These are phyloP conservation scores for Cacajao melanocephalus DNA, from an alignment of 2,797 vertebrate species.

Conservation along the genomic window DNA sequence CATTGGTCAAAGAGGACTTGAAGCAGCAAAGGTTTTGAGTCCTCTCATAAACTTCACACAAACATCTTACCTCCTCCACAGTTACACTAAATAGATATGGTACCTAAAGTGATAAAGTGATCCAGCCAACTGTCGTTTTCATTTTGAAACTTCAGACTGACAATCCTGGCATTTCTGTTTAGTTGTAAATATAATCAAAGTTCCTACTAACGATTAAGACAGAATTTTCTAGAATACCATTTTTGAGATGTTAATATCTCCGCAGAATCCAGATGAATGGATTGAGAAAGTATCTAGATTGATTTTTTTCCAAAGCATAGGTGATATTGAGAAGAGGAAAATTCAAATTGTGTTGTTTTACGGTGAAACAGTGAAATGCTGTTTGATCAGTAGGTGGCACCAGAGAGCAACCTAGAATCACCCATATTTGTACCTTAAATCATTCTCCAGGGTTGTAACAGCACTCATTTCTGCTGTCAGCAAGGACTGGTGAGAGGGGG, in stretches of 20 bases:
- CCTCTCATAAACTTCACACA: neutral
- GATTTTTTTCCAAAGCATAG: neutral
- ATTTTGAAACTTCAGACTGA: constrained; percentile 12
- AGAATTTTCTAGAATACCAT: neutral
- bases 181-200: neutral
- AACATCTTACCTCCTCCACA: neutral
- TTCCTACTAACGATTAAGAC: neutral
- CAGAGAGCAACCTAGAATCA: constrained; percentile 69
- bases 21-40: neutral
- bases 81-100: neutral
- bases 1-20: neutral
- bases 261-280: neutral
- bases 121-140: neutral
- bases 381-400: constrained; percentile 82
- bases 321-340: neutral
- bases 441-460: neutral
- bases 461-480: neutral
- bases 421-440: rapidly evolving
- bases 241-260: neutral
- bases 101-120: neutral
- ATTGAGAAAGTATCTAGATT: neutral
- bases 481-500: neutral
- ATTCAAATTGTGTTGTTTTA: neutral
- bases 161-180: neutral
- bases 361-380: constrained; percentile 17